Evolutionary conservation across 2,888 invertebrate genomes (phyloP), one percentile per base, ranked within the genome.

Genomic region (Odontothrips loti): DNA sequence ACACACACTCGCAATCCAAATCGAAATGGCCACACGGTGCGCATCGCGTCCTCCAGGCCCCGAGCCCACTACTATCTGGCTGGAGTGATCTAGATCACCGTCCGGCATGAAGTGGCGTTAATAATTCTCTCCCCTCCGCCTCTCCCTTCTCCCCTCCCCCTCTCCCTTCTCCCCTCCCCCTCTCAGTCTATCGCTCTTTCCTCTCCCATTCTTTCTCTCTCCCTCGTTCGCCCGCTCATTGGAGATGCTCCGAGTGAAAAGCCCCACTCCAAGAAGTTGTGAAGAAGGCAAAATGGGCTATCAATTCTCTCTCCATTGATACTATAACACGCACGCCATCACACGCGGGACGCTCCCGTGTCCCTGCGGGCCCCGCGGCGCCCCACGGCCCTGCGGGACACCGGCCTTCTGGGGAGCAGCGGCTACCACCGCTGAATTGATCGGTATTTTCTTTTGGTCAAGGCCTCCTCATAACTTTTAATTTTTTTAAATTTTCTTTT

Each of bases 31-130:
- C 68, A 12, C 58, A 58, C 17, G 12, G 34, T 43, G 34, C 34
- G 58, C 68, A 15, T 17, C 51, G 17, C 58, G 58, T 58, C 58
- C n/a, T 58, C 58, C 58, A 27, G 23, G 68, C 3, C 23, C 2
- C 27, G 27, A 23, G 68, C 4, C 68, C 23, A 43, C 34, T 43
- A 2, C 23, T 75, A 75, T 75, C 68, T 75, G 27, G 68, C 68
- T 12, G 68, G 23, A n/a, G 68, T 75, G 68, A 75, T 75, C 68
- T 75, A 75, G 68, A 75, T 75, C 68, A 27, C 12, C 68, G 68
- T 75, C 68, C 68, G 23, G 68, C 15, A 51, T 51, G 51, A 20
- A 51, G 58, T 58, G 20, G 23, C 68, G 68, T 23, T 75, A 75
- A 75, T 75, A 75, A 75, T 75, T 75, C 68, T 58, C 58, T 15